These are phyloP conservation scores for Acrocephalus arundinaceus DNA, from an alignment of 2,113 vertebrate species.

Conservation along the genomic window DNA sequence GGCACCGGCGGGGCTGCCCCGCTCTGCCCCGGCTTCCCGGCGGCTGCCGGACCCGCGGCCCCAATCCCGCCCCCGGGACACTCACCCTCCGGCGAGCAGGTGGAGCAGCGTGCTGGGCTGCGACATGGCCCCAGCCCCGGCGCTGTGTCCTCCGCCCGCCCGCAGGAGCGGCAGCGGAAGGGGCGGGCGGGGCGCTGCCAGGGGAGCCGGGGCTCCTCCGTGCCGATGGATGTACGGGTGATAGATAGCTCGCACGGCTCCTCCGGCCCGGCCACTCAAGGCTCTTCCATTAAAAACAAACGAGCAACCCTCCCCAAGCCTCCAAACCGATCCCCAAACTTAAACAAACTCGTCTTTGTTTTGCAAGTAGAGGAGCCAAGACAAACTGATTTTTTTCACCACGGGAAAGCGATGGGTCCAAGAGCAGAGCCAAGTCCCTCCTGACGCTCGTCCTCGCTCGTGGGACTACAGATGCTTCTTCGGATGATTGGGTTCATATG, in stretches of 20 bases:
- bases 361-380: neutral
- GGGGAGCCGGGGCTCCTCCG: fast-evolving
- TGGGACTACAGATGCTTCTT: neutral
- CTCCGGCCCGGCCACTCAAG: fast-evolving
- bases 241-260: fast-evolving
- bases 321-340: too few relatives aligned
- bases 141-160: neutral
- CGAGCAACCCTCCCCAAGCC: too few relatives aligned
- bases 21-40: neutral
- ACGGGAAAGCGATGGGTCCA: neutral
- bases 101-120: conserved; percentile 21
- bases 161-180: neutral
- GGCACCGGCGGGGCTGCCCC: neutral
- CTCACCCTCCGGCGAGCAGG: conserved; percentile 55
- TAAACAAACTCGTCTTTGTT: neutral
- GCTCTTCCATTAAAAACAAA: neutral
- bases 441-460: fast-evolving
- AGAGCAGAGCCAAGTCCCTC: neutral
- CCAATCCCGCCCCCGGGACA: neutral
- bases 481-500: neutral
- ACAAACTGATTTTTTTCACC: neutral
- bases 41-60: too few relatives aligned
- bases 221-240: fast-evolving
- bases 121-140: neutral
- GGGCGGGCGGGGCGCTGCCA: neutral